Evolutionary conservation across 1,140 invertebrate species (phyloP).

Genomic region (Thaumatotibia leucotreta): DNA sequence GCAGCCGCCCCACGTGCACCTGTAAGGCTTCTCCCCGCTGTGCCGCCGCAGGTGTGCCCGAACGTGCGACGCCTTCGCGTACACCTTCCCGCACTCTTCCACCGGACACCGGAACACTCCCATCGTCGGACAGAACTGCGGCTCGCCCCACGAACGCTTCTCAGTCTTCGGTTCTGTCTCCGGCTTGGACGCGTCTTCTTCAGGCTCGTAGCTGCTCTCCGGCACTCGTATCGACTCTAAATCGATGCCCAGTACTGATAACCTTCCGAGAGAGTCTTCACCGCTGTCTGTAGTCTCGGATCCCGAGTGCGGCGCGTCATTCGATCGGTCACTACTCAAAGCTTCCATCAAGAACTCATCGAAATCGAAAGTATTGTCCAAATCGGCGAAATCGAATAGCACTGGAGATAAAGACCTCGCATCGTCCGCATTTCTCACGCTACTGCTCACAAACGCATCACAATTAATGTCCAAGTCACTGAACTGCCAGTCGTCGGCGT

Average conservation of each 20-base stretch:
- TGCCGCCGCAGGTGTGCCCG: slow-evolving; percentile 95
- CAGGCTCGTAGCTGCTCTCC: slow-evolving; percentile 25
- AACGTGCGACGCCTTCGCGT: slow-evolving; percentile 95
- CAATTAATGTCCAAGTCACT: slow-evolving; percentile 55
- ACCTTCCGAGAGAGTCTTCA: slow-evolving; percentile 16
- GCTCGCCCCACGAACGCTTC: slow-evolving; percentile 55
- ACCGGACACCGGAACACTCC: slow-evolving; percentile 79
- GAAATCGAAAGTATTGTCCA: slow-evolving; percentile 50
- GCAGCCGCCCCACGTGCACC: slow-evolving; percentile 93
- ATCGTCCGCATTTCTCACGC: slow-evolving; percentile 44
- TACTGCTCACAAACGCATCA: slow-evolving; percentile 55
- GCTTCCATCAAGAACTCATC: slow-evolving; percentile 59
- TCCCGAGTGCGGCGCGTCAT: slow-evolving; percentile 36
- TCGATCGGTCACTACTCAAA: slow-evolving; percentile 47
- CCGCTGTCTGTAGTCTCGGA: slow-evolving; percentile 34
- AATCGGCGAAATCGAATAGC: slow-evolving; percentile 34
- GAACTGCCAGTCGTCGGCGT: slow-evolving; percentile 46
- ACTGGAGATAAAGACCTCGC: neutral
- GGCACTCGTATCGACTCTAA: slow-evolving; percentile 32
- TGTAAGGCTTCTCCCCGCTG: slow-evolving; percentile 96
- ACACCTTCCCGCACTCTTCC: slow-evolving; percentile 82
- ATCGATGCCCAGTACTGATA: slow-evolving; percentile 15
- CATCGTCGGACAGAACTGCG: slow-evolving; percentile 53
- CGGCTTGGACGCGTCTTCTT: slow-evolving; percentile 22
- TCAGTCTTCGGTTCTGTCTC: slow-evolving; percentile 26